These are phyloP conservation scores for Planococcus citri DNA, from an alignment of 1,140 invertebrate genomes.

Conservation along the genomic window DNA sequence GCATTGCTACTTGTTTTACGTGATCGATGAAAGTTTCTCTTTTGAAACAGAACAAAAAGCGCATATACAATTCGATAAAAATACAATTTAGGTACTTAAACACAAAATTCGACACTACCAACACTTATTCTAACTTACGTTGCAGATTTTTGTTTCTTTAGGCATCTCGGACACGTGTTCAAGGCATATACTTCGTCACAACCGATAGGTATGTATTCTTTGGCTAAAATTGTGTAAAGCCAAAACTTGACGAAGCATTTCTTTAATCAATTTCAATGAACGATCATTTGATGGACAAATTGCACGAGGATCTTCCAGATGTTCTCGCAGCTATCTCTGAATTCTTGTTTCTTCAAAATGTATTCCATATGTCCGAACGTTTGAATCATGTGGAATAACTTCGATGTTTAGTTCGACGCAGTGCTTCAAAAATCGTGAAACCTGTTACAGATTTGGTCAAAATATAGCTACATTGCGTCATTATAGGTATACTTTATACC, in stretches of 20 bases:
- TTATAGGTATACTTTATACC: too few relatives aligned
- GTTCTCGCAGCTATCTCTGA: conserved; percentile 63
- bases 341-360: conserved; percentile 67
- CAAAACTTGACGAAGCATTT: conserved; percentile 32
- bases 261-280: conserved; percentile 20
- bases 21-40: conserved; percentile 15
- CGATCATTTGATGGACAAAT: conserved; percentile 54
- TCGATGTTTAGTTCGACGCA: conserved; percentile 39
- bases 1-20: conserved; percentile 23
- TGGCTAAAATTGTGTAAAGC: background rate
- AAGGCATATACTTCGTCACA: conserved; percentile 37
- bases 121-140: too few relatives aligned
- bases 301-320: conserved; percentile 58
- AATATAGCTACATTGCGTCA: too few relatives aligned
- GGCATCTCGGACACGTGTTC: conserved; percentile 36
- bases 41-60: background rate
- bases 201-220: conserved; percentile 34
- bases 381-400: conserved; percentile 85
- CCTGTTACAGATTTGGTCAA: too few relatives aligned
- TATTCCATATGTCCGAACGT: conserved; percentile 94
- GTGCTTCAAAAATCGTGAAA: background rate
- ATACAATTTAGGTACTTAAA: too few relatives aligned
- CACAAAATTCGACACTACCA: too few relatives aligned
- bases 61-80: too few relatives aligned
- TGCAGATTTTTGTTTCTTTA: background rate